Evolutionary conservation across 35 echinoderm and acorn worm species (phyloP).

Genomic region (Ophioderma brevispina): DNA sequence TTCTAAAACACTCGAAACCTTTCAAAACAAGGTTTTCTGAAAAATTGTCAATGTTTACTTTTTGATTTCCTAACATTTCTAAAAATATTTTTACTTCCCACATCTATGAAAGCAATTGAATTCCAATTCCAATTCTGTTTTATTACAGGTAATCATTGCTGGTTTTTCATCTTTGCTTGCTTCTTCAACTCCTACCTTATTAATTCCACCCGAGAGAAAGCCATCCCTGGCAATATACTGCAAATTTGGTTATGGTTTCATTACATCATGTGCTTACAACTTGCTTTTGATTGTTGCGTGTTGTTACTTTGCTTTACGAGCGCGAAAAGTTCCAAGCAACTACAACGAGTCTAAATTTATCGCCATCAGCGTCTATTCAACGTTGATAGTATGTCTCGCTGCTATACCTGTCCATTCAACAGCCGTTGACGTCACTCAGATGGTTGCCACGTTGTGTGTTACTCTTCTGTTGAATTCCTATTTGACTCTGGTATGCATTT

Average conservation of each 20-base stretch:
- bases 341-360: constrained; percentile 81
- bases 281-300: constrained; percentile 31
- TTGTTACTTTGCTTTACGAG: constrained; percentile 59
- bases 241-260: neutral
- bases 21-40: no score
- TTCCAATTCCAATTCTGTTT: no score
- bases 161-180: neutral
- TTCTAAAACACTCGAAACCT: no score
- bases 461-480: neutral
- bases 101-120: no score
- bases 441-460: constrained; percentile 11
- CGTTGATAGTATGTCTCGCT: constrained; percentile 53
- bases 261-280: constrained; percentile 17
- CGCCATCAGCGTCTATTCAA: constrained; percentile 63
- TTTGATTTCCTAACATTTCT: no score
- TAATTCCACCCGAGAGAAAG: neutral
- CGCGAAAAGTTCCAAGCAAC: constrained; percentile 65
- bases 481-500: neutral
- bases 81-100: no score
- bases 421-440: neutral
- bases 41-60: no score
- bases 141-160: constrained; percentile 1
- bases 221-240: constrained; percentile 14
- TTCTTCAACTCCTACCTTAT: neutral
- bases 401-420: constrained; percentile 42